Conservation (phyloP, 2,888 invertebrate genomes). For the Micoletzkya japonica region DNA sequence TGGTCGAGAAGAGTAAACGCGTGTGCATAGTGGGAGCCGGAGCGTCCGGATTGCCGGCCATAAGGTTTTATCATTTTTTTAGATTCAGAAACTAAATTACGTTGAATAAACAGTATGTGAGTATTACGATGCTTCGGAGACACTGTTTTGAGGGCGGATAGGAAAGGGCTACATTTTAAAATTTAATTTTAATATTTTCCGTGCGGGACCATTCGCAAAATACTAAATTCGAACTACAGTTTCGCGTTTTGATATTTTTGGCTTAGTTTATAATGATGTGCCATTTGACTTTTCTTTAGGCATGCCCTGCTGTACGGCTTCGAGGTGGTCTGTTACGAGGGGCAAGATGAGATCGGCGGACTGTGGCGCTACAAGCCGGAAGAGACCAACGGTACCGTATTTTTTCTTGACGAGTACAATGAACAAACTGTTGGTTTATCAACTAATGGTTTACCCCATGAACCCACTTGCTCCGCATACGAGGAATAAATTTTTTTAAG, state of each 20-base stretch:
- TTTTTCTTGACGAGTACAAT: too few species aligned
- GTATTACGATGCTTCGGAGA: too few species aligned
- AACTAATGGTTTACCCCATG: too few species aligned
- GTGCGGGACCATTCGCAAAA: too few species aligned
- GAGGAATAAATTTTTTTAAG: slow-evolving; percentile 33
- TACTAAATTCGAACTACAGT: too few species aligned
- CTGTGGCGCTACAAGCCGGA: slow-evolving; percentile 56
- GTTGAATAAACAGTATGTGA: too few species aligned
- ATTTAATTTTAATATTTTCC: too few species aligned
- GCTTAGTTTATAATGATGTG: too few species aligned
- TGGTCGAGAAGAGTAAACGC: neutral
- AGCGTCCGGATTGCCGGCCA: slow-evolving; percentile 17
- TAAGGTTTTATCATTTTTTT: neutral
- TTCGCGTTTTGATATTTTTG: too few species aligned
- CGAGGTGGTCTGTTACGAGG: slow-evolving; percentile 62
- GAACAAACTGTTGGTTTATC: too few species aligned
- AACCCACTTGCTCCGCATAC: neutral
- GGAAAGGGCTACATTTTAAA: too few species aligned
- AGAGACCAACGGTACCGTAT: slow-evolving; percentile 30
- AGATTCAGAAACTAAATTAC: neutral
- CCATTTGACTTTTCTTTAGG: slow-evolving; percentile 18
- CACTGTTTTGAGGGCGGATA: too few species aligned
- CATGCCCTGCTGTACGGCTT: slow-evolving; percentile 52
- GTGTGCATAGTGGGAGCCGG: slow-evolving; percentile 21
- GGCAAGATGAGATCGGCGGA: slow-evolving; percentile 60